Percentiles rank a stretch among this genome's conserved stretches.
These are phyloP conservation scores for Benitochromis conjunctus DNA, from an alignment of 2,113 vertebrate species.

Conservation along the genomic window DNA sequence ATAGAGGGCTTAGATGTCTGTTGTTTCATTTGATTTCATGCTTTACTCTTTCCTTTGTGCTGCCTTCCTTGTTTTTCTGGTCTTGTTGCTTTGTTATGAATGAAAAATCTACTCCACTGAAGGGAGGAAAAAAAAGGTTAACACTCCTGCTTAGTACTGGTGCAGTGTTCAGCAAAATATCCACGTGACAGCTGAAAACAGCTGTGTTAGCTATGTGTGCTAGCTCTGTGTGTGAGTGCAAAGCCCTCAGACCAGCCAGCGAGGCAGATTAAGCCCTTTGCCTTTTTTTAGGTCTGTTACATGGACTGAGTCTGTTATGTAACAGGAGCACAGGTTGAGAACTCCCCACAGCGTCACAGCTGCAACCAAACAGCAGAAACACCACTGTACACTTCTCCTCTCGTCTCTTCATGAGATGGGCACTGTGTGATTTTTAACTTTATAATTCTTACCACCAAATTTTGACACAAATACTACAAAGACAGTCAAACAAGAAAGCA, in stretches of 20 bases:
- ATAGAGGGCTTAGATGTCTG: background rate
- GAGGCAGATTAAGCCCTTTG: constrained; percentile 57
- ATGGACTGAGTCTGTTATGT: constrained; percentile 57
- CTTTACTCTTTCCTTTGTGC: background rate
- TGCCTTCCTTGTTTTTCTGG: background rate
- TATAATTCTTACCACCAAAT: background rate
- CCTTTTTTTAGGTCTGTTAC: constrained; percentile 61
- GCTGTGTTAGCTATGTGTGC: background rate
- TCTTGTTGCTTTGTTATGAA: background rate
- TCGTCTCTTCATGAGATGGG: background rate
- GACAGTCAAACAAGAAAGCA: background rate
- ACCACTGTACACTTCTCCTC: background rate
- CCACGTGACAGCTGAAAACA: constrained; percentile 42
- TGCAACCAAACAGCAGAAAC: constrained; percentile 21
- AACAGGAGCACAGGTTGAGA: constrained; percentile 50
- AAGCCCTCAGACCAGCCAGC: constrained; percentile 10
- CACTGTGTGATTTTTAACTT: background rate
- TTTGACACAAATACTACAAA: background rate
- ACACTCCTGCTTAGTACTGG: background rate
- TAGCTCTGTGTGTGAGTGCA: background rate
- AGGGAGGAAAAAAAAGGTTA: background rate
- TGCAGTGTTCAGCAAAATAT: background rate
- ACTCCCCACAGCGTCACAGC: constrained; percentile 37
- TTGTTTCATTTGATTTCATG: background rate
- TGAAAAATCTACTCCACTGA: background rate